A percentile compares a stretch with the other conserved stretches of the same genome.
Evolutionary conservation across 2,113 vertebrate species (phyloP).

Genomic region (Platanista minor): DNA sequence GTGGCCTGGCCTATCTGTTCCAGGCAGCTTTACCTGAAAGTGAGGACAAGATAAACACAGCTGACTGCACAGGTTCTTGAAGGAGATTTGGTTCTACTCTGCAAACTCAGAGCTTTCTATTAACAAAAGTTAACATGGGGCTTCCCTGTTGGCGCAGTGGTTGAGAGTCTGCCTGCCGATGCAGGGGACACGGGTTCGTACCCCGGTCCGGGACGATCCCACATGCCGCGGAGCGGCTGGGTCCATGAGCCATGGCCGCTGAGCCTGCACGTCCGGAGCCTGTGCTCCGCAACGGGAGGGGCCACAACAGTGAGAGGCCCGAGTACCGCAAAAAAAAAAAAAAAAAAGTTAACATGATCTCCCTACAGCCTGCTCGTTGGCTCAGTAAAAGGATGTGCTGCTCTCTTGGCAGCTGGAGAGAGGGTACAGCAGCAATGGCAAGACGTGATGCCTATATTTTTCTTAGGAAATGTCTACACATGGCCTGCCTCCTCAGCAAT

Average conservation of each 20-base stretch:
- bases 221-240: too few relatives aligned
- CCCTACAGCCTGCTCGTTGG: not conserved
- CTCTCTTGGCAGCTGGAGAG: constrained; percentile 20
- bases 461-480: not conserved
- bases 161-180: too few relatives aligned
- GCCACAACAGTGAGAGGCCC: too few relatives aligned
- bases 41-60: not conserved
- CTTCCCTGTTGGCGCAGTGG: too few relatives aligned
- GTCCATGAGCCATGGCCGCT: too few relatives aligned
- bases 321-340: too few relatives aligned
- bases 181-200: too few relatives aligned
- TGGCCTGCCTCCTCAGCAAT: not conserved
- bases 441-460: not conserved
- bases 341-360: not conserved
- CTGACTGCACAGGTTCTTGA: not conserved
- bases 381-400: not conserved
- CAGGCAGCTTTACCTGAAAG: not conserved
- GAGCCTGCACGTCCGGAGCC: too few relatives aligned
- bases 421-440: not conserved
- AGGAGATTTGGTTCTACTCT: not conserved
- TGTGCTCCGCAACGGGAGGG: too few relatives aligned
- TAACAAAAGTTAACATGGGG: not conserved
- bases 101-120: constrained; percentile 25
- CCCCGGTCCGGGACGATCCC: too few relatives aligned
- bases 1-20: rapidly evolving